Evolutionary conservation across 1,140 invertebrate genomes (phyloP).

Genomic region (Sipha flava): DNA sequence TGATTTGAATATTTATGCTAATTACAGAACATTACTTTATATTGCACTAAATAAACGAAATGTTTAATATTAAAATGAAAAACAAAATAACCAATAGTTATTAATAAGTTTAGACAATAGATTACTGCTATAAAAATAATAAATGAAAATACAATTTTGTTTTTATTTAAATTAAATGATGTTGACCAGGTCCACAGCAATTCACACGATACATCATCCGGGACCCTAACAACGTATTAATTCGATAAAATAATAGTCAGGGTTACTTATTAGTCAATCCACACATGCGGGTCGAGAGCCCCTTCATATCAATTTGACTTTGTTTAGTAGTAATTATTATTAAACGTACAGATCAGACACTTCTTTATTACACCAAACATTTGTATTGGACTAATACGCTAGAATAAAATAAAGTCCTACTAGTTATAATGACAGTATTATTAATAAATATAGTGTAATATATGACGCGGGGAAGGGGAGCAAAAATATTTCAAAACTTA

Average conservation of each 20-base stretch:
- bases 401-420: background rate
- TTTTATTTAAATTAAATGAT: constrained; percentile 1
- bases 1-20: too few species aligned
- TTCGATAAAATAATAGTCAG: constrained; percentile 32
- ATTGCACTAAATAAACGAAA: too few species aligned
- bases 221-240: constrained; percentile 20
- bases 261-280: constrained; percentile 30
- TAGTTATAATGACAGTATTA: too few species aligned
- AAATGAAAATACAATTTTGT: background rate
- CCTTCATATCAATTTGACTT: constrained; percentile 25
- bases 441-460: too few species aligned
- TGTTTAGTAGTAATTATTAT: constrained; percentile 28
- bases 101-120: too few species aligned
- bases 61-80: too few species aligned
- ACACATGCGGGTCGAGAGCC: constrained; percentile 24
- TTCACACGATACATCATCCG: constrained; percentile 28
- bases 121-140: too few species aligned
- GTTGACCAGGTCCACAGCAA: background rate
- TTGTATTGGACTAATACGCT: background rate
- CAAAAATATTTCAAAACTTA: too few species aligned
- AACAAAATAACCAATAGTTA: too few species aligned
- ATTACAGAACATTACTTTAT: too few species aligned
- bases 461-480: too few species aligned
- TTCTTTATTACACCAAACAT: constrained; percentile 12
- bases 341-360: background rate